These are phyloP conservation scores for Parus major DNA, from an alignment of 2,113 vertebrate genomes.

Conservation along the genomic window DNA sequence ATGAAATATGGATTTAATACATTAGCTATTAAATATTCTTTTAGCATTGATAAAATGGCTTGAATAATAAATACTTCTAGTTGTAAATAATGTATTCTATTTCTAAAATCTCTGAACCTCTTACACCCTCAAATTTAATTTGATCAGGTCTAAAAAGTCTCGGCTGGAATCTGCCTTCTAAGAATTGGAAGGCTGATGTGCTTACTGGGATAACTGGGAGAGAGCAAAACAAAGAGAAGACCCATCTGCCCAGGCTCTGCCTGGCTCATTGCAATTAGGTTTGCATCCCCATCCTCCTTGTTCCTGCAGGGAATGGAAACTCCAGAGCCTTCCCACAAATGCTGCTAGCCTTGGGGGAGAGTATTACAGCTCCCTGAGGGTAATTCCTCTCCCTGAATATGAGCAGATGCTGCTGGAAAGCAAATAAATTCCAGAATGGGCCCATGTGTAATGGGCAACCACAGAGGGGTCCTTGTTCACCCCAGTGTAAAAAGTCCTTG, in stretches of 20 bases:
- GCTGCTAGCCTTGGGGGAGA: background rate
- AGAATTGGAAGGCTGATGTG: background rate
- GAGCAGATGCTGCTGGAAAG: background rate
- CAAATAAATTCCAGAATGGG: background rate
- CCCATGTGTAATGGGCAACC: background rate
- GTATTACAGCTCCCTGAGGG: background rate
- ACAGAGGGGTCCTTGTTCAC: background rate
- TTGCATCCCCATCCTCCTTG: background rate
- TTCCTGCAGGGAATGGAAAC: background rate
- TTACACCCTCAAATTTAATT: background rate
- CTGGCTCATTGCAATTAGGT: accelerated
- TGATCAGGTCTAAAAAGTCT: background rate
- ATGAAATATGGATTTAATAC: slow-evolving; percentile 13
- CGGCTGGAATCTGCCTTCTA: background rate
- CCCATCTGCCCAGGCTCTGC: accelerated
- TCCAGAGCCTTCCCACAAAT: background rate
- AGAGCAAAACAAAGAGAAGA: background rate
- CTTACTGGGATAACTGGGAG: background rate
- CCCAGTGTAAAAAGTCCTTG: background rate
- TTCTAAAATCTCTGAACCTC: background rate
- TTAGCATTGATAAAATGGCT: background rate
- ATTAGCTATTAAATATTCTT: slow-evolving; percentile 31
- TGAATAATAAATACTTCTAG: slow-evolving; percentile 34
- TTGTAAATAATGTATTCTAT: slow-evolving; percentile 9
- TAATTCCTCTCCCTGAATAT: background rate